Base-by-base conservation (phyloP, 2,888 invertebrate genomes). In the Ceriagrion tenellum region DNA sequence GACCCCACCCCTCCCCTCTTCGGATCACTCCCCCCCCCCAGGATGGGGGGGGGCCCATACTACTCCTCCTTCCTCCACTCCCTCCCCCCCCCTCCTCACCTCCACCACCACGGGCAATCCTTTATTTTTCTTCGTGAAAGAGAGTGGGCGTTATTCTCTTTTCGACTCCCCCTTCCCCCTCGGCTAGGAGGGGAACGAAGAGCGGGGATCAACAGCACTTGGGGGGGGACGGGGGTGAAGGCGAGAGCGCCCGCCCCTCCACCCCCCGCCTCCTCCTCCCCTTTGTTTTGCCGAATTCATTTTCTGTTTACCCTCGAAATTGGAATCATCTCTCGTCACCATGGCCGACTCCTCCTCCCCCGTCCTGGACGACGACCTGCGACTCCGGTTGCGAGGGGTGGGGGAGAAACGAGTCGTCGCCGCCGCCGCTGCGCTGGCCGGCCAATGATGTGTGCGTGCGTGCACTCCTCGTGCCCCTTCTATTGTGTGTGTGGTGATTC, bases 251-350 rank as follows among this genome's bases (percentile, higher is more conserved):
- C 63, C 63, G 0, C 63, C 26, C 69, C 69, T 4, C 59, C 59
- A 6, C 59, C 59, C 47, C 47, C 47, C 8, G 47, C 47, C 81
- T 16, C 12, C 59, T 6, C 59, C 59, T 12, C 91, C 63, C 93
- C 47, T 63, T 93, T 93, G 69, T 93, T 63, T 93, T 69, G 47
- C 47, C 93, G 93, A 93, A 93, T 93, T 93, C 69, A 93, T 93
- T 35, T 20, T 93, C 69, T 93, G 93, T 93, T 93, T 93, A 63
- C 93, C 40, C 93, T 40, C 93, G 93, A 40, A 93, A 93, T 93
- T 93, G 93, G 93, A 93, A 93, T 93, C 69, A 93, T 93, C n/a
- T n/a, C n/a, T n/a, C 69, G 93, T 26, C 35, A 69, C 59, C 47
- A 59, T 35, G 26, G 59, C 59, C 23, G 69, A 74, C 69, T 47